These are phyloP conservation scores for Hartigia nigra DNA, from an alignment of 2,888 invertebrate genomes.

Conservation along the genomic window DNA sequence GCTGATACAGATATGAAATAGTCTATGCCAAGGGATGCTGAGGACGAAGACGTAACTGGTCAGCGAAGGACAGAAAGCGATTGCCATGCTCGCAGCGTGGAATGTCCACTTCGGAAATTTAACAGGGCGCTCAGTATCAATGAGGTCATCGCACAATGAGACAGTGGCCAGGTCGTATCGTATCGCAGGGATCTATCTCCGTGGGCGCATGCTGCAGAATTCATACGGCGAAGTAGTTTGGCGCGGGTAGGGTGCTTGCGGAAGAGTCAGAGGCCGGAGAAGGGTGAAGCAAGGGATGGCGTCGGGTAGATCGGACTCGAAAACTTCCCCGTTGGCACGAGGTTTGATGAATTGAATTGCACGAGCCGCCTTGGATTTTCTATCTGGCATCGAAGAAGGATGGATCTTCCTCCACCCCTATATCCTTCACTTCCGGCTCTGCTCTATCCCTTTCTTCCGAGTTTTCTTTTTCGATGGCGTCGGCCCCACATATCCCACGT, in stretches of 20 bases:
- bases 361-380: conserved; percentile 2
- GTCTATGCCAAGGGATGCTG: not conserved
- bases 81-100: not conserved
- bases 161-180: conserved; percentile 26
- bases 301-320: not conserved
- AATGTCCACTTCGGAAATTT: conserved; percentile 25
- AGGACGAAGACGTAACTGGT: not conserved
- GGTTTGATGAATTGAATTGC: conserved; percentile 15
- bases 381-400: not conserved
- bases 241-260: not conserved
- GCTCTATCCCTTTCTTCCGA: not conserved
- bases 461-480: not conserved
- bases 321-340: conserved; percentile 12
- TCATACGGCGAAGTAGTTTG: conserved; percentile 44
- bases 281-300: not conserved
- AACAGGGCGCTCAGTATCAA: conserved; percentile 44
- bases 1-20: not conserved
- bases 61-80: not conserved
- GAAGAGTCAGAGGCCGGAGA: no score
- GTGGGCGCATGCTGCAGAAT: conserved; percentile 47
- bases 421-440: not conserved
- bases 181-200: conserved; percentile 6
- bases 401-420: not conserved
- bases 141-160: conserved; percentile 45
- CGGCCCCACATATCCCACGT: not conserved